Base-by-base conservation (phyloP, 1,140 invertebrate genomes). In the Drosophila nigromelanica region DNA sequence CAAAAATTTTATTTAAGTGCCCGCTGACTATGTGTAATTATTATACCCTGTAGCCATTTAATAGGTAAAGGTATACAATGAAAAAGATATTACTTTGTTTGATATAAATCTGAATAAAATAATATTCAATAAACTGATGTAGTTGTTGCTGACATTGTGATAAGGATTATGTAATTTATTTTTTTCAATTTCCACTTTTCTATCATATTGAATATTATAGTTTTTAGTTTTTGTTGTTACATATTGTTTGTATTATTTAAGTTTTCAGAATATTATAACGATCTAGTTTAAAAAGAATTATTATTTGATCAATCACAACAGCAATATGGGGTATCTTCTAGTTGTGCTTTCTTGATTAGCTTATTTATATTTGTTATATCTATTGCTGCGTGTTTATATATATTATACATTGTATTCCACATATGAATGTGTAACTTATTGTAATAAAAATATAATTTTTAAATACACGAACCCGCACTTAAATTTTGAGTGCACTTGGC, bases 401-500 rank as follows among this genome's bases (percentile, higher is more conserved):
- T 61, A 52, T 62, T 18, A 27, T 15, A 24, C 35, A 39, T 39
- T 24, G 8, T 70, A 24, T 35, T 27, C 27, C 5, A 27, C 5
- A 47, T 62, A 33, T 35, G 35, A 63, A 27, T 61, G 11, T 59
- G 1, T 35, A 33, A 6, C 11, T 33, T 42, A 48, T n/a, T 33
- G 40, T n/a, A 21, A 10, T 62, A 55, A 48, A 35, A 62, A 47
- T 33, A 55, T 50, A 40, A 70, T 70, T 55, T 63, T 67, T 50
- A 56, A 66, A 61, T 66, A 58, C 68, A 51, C 52, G 35, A 64
- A 45, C 15, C 27, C 14, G 18, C 47, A 76, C 45, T 51, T 74
- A 63, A 82, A 76, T 55, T 78, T 21, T 37, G 61, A 82, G 66
- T 71, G 61, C 61, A 71, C 56, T 66, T 63, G 47, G 66, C 40